Base-by-base conservation (phyloP, 2,797 vertebrate species). In the Syngnathus acus region DNA sequence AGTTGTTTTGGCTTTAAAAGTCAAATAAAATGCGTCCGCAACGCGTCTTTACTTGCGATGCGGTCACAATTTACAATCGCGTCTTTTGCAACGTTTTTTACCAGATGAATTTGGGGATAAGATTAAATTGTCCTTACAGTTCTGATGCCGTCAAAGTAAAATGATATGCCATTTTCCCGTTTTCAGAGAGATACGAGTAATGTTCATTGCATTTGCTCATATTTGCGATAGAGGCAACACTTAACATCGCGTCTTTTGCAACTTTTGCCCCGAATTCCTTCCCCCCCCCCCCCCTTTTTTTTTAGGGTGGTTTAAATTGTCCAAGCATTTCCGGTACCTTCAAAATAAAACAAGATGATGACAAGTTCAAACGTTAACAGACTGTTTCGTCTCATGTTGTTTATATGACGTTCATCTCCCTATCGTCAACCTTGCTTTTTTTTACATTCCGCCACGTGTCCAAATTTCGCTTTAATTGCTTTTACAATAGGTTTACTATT, bases 81-180 rank as follows among this genome's bases (percentile, higher is more conserved):
- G 21, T 50, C 5, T 50, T 50, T 51, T 50, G 32, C 17, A 65
- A 54, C 10, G 37, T 53, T 53, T 6, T 16, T 40, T 59, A 11
- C 23, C 16, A 2, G 8, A 5, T 26, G 40, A 47, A 9, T n/a
- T 62, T 23, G 40, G 40, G n/a, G 50, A 37, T 40, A n/a, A 40
- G 38, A 19, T 21, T 6, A 1, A 43, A 23, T 32, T 17, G 16
- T 19, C 23, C 64, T 50, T 5, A 10, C 51, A 65, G 13, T 65
- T 65, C 64, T 21, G 64, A 39, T 40, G 9, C 64, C 64, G 23
- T 55, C 51, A 65, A 65, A 65, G 38, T 65, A 42, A 65, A 65
- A 13, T 38, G 9, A 11, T 19, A 50, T 63, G 21, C 37, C 4
- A 6, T 9, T n/a, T 51, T 51, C 6, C 17, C 50, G 1, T 5